Conservation (phyloP, 2,113 vertebrate genomes). For the Vireo altiloquus region DNA sequence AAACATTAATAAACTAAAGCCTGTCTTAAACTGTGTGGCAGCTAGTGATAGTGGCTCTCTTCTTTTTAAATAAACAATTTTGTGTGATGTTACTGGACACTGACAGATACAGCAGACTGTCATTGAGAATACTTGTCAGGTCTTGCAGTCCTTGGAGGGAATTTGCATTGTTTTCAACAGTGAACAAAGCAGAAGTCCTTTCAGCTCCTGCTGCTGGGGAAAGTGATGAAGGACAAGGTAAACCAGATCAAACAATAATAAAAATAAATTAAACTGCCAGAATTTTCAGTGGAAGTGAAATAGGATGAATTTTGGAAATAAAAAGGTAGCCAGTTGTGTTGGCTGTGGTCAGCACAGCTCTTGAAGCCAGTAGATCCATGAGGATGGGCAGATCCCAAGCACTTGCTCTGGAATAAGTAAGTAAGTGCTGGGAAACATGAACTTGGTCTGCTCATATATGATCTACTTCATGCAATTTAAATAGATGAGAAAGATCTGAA, state of each 20-base stretch:
- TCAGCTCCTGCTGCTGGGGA: neutral
- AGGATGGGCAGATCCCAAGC: neutral
- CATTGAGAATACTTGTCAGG: neutral
- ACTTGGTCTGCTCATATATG: accelerated
- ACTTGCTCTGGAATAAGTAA: neutral
- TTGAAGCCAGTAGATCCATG: neutral
- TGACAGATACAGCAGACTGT: neutral
- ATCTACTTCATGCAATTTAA: neutral
- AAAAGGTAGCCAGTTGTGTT: neutral
- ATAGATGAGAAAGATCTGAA: neutral
- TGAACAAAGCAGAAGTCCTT: neutral
- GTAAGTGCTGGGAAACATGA: neutral
- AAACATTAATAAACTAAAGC: neutral
- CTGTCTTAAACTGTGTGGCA: neutral
- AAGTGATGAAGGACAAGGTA: neutral
- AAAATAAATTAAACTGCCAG: neutral
- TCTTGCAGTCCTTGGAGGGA: neutral
- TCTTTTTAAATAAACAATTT: neutral
- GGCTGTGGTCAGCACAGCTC: neutral
- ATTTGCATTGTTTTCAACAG: neutral
- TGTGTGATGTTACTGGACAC: neutral
- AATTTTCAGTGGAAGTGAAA: neutral
- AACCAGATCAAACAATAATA: neutral
- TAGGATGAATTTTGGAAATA: neutral
- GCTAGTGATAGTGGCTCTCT: neutral